Evolutionary conservation across 2,113 vertebrate species (phyloP).

Genomic region (Hyperopisus bebe): DNA sequence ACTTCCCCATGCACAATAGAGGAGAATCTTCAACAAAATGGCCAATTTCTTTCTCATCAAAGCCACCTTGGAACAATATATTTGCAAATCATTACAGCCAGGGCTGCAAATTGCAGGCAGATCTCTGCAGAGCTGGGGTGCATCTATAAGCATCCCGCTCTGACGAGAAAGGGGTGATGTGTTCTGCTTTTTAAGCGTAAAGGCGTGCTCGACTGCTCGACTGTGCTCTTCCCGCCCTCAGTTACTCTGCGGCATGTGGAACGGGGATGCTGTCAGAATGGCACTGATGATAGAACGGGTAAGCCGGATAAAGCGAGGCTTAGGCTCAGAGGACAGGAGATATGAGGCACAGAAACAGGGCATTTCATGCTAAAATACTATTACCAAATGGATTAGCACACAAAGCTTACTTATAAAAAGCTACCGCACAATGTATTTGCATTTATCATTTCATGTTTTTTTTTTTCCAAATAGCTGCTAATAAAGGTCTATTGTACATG

Average conservation of each 20-base stretch:
- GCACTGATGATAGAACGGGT: background rate
- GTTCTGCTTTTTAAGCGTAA: background rate
- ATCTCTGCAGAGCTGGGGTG: background rate
- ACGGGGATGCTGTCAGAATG: background rate
- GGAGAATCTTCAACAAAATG: background rate
- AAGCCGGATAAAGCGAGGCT: slow-evolving; percentile 1
- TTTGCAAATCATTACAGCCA: background rate
- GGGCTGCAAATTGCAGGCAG: background rate
- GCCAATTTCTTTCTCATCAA: background rate
- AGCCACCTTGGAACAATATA: background rate
- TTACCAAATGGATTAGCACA: background rate
- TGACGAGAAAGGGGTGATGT: background rate
- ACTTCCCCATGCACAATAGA: background rate
- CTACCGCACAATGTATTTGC: background rate
- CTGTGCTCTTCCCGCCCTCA: background rate
- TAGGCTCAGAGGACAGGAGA: background rate
- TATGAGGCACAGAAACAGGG: background rate
- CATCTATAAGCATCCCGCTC: background rate
- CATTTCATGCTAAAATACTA: background rate
- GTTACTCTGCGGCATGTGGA: background rate
- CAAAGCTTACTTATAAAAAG: background rate
- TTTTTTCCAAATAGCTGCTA: background rate
- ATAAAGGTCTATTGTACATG: background rate
- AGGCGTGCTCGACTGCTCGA: background rate
- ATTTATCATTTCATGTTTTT: background rate